Conservation (phyloP, 2,888 invertebrate genomes). For the Lapara coniferarum region DNA sequence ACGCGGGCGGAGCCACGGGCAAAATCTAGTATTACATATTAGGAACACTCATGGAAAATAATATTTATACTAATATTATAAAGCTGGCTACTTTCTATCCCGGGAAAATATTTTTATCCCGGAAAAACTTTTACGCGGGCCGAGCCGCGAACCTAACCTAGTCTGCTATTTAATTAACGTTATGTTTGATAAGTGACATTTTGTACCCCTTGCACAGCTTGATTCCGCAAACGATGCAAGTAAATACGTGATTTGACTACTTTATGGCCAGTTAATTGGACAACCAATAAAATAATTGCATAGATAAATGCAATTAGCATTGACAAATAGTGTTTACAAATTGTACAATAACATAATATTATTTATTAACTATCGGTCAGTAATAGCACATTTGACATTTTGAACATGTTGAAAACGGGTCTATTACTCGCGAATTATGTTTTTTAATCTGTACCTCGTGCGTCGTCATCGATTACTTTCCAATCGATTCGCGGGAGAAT, state of each 20-base stretch:
- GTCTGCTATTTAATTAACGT: too few species aligned
- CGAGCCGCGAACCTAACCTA: too few species aligned
- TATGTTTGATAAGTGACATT: too few species aligned
- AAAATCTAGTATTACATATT: too few species aligned
- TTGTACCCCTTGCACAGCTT: too few species aligned
- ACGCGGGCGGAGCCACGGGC: too few species aligned
- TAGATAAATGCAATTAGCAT: conserved; percentile 2
- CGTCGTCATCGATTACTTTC: conserved; percentile 20
- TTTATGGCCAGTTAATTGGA: neutral
- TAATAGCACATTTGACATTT: conserved; percentile 18
- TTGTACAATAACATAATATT: neutral
- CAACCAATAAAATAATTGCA: neutral
- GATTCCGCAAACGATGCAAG: too few species aligned
- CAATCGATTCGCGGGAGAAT: neutral
- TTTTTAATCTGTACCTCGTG: conserved; percentile 15
- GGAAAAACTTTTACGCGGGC: too few species aligned
- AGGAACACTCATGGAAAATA: too few species aligned
- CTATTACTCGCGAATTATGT: conserved; percentile 9
- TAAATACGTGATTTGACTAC: neutral
- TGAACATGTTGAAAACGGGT: conserved; percentile 5
- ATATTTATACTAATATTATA: too few species aligned
- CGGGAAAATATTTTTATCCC: too few species aligned
- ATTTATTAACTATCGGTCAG: neutral
- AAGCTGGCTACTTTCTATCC: too few species aligned
- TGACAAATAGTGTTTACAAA: neutral